Conservation (phyloP, 2,113 vertebrate species). For the Penelope pileata region DNA sequence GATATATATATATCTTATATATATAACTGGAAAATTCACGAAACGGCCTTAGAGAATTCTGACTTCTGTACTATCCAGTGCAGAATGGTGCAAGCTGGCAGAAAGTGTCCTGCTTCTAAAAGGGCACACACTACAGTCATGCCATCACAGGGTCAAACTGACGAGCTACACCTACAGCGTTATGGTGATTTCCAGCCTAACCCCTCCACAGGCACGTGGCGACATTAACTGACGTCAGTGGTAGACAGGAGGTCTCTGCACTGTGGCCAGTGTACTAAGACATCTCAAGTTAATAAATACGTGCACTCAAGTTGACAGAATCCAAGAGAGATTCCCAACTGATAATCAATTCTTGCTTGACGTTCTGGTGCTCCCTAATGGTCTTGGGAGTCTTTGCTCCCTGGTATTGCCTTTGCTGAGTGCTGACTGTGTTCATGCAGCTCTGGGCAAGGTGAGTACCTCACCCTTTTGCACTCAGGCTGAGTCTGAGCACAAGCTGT, state of each 20-base stretch:
- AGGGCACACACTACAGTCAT: not conserved
- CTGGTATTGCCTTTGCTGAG: not conserved
- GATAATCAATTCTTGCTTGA: not conserved
- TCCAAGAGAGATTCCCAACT: not conserved
- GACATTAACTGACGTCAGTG: not conserved
- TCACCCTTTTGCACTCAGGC: not conserved
- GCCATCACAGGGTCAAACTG: not conserved
- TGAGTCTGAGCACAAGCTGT: not conserved
- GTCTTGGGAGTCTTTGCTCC: not conserved
- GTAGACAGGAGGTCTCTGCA: not conserved
- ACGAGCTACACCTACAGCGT: not conserved
- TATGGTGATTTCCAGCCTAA: not conserved
- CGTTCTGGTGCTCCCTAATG: not conserved
- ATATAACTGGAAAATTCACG: not conserved
- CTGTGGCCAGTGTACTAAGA: not conserved
- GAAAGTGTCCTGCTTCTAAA: not conserved
- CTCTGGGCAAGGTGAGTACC: not conserved
- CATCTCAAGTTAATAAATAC: not conserved
- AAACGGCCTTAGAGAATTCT: not conserved
- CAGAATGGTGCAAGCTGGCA: not conserved
- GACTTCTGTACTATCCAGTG: not conserved
- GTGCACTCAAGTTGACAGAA: not conserved
- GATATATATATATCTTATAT: rapidly evolving
- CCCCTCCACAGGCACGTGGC: rapidly evolving
- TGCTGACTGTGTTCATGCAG: not conserved